Base-by-base conservation (phyloP, 2,797 vertebrate genomes). In the Chaetophractus vellerosus region DNA sequence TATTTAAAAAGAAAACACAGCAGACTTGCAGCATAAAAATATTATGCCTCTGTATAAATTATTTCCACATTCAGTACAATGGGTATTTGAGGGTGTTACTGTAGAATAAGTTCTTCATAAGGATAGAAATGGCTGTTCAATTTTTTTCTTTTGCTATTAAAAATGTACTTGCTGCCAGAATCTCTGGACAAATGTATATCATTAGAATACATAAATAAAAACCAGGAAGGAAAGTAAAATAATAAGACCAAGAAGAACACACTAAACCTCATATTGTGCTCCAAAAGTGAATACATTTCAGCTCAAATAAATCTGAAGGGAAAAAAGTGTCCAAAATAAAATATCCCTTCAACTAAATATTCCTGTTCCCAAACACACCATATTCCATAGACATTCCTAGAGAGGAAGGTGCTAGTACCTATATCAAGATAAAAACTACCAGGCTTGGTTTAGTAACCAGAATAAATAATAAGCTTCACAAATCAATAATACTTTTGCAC, bases 1-100 rank as follows among this genome's bases (percentile, higher is more conserved):
- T 85, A 96, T 95, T 96, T 97, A 79, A 97, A 96, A 97, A 95
- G 94, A 91, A 97, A 97, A 94, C 64, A 81, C 41, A 95, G 90
- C 85, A 84, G 79, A 80, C 79, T 87, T 88, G 15, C 82, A 75
- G 31, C 45, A 3, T 86, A 90, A 90, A 94, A 97, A 88, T 92
- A 92, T 48, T 94, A 91, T 33, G 31, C 24, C 5, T 0, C 24
- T 66, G 31, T 79, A 61, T 96, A 95, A 97, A 94, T 97, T 97
- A 97, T 78, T 92, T 88, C 68, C 4, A 0, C 19, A 63, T 96
- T 95, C 91, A 80, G 21, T 61, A 76, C 74, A 92, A 82, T 95
- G 78, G 94, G 93, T 95, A 93, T 86, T 96, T 69, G 31, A 93
- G 87, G 61, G 83, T 55, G 31, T 78, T 93, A 80, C 88, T 91